Conservation (phyloP, 2,797 vertebrate genomes). For the Arrhamphus sclerolepis region DNA sequence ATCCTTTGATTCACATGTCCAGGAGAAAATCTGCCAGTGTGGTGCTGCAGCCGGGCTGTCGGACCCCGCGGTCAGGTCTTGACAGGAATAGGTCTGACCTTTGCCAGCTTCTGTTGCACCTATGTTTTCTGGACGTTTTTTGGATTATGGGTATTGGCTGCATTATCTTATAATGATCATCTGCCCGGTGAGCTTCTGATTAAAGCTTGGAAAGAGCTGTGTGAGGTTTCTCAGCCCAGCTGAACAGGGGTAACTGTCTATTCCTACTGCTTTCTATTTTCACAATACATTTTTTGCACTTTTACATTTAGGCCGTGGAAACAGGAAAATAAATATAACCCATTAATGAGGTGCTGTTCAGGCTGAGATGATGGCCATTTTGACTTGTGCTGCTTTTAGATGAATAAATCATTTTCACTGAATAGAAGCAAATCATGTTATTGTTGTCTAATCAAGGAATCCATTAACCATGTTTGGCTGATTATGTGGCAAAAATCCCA, state of each 20-base stretch:
- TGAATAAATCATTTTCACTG: background rate
- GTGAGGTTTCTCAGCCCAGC: background rate
- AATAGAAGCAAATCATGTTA: background rate
- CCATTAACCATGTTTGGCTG: constrained; percentile 87
- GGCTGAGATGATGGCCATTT: background rate
- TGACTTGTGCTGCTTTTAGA: background rate
- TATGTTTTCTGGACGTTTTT: constrained; percentile 19
- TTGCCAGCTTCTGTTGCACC: constrained; percentile 7
- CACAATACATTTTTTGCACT: no score
- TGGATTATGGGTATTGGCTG: constrained; percentile 22
- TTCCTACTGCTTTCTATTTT: background rate
- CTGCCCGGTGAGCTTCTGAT: constrained; percentile 21
- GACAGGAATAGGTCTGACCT: background rate
- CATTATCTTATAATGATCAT: constrained; percentile 32
- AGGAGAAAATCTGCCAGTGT: background rate
- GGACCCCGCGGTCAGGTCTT: background rate
- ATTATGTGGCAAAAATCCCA: constrained; percentile 87
- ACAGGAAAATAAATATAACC: background rate
- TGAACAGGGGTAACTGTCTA: no score
- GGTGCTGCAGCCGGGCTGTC: background rate
- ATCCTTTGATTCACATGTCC: background rate
- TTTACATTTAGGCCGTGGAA: background rate
- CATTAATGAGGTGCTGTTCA: constrained; percentile 1
- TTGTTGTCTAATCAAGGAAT: constrained; percentile 88
- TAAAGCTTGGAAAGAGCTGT: constrained; percentile 23